Conservation (phyloP, 2,888 invertebrate species). For the Trilocha varians region DNA sequence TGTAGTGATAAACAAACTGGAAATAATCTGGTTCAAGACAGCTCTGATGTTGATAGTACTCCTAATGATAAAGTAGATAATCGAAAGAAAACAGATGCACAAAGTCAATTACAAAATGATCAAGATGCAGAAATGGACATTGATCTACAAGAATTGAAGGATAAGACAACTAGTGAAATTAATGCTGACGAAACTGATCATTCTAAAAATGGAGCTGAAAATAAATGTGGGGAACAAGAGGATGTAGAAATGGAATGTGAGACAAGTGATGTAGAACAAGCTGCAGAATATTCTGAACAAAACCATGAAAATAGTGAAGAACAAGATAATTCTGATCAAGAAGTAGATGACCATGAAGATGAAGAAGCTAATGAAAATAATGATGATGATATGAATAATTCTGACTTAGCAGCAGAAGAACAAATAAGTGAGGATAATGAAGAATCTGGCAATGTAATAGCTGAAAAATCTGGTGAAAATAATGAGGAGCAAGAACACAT, state of each 20-base stretch:
- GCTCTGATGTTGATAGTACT: neutral
- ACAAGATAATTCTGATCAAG: slow-evolving; percentile 6
- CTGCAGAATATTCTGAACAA: neutral
- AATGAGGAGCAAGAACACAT: slow-evolving; percentile 5
- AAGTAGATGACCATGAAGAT: slow-evolving; percentile 6
- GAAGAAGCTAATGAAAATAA: slow-evolving; percentile 6
- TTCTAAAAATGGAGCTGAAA: too few species aligned
- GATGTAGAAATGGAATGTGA: neutral
- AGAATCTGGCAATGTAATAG: slow-evolving; percentile 4
- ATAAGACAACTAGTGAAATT: too few species aligned
- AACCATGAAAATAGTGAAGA: slow-evolving; percentile 7
- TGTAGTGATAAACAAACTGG: neutral
- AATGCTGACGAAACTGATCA: too few species aligned
- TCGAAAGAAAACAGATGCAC: neutral
- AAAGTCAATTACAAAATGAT: too few species aligned
- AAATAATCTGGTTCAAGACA: neutral
- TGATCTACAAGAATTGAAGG: too few species aligned
- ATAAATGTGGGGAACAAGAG: too few species aligned
- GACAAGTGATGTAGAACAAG: slow-evolving; percentile 6
- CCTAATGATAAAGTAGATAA: neutral
- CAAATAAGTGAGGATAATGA: slow-evolving; percentile 6
- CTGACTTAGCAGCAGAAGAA: slow-evolving; percentile 3
- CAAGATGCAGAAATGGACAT: slow-evolving; percentile 5
- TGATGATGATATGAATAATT: slow-evolving; percentile 6
- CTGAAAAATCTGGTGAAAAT: slow-evolving; percentile 5